Evolutionary conservation across 1,140 invertebrate genomes (phyloP).

Genomic region (Frieseomelitta varia): DNA sequence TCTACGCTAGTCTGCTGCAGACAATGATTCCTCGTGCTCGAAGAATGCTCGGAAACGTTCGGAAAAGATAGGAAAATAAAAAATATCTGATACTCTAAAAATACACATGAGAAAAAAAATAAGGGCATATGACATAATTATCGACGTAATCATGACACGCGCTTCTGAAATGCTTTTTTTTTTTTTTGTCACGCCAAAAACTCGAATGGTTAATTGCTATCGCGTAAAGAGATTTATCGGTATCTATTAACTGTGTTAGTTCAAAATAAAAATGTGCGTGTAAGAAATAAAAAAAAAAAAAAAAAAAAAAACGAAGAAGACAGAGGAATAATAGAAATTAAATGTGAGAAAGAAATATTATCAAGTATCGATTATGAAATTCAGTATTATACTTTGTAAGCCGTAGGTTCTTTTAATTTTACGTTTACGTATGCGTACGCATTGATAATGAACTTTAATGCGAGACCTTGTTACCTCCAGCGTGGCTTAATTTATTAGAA

Average conservation of each 20-base stretch:
- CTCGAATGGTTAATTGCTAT: background rate
- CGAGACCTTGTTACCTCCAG: conserved; percentile 19
- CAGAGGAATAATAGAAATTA: background rate
- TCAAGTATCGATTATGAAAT: background rate
- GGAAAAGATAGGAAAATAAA: background rate
- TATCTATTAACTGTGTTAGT: background rate
- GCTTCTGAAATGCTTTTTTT: background rate
- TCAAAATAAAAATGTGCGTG: background rate
- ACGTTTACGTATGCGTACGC: conserved; percentile 1
- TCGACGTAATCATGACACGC: background rate
- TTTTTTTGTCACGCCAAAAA: background rate
- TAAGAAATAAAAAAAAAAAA: no score
- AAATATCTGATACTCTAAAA: background rate
- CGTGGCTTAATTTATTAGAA: conserved; percentile 25
- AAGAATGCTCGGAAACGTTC: no score
- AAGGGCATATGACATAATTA: background rate
- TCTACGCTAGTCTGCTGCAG: no score
- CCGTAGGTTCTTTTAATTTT: background rate
- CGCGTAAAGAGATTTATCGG: background rate
- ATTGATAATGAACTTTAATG: conserved; percentile 56
- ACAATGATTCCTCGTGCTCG: background rate
- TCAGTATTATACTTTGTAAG: background rate
- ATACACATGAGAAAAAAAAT: background rate
- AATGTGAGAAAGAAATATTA: background rate
- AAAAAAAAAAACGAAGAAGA: no score